Percentiles rank a stretch among this genome's conserved stretches.
Evolutionary conservation across 2,113 vertebrate species (phyloP).

Genomic region (Pseudorasbora parva): DNA sequence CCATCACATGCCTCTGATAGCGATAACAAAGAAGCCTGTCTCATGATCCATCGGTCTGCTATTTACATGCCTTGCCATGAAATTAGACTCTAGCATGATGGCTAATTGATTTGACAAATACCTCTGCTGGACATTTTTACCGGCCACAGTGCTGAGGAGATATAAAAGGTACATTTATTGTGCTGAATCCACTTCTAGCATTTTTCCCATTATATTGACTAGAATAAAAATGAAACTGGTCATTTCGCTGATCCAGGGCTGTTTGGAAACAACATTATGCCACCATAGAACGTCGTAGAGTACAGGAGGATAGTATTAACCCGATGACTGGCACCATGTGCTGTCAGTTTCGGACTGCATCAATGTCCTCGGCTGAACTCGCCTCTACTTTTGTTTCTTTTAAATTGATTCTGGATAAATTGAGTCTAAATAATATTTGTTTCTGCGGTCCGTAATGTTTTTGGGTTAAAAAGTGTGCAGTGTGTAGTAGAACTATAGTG

Average conservation of each 20-base stretch:
- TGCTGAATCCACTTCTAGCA: background rate
- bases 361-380: background rate
- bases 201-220: background rate
- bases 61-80: background rate
- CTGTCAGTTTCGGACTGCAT: background rate
- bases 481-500: too few relatives aligned
- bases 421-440: too few relatives aligned
- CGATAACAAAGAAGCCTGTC: slow-evolving; percentile 3
- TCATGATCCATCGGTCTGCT: background rate
- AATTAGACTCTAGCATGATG: slow-evolving; percentile 24
- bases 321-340: background rate
- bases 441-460: too few relatives aligned
- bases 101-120: background rate
- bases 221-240: background rate
- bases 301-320: background rate
- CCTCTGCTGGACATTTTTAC: background rate
- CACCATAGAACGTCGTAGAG: background rate
- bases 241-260: background rate
- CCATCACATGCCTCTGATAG: slow-evolving; percentile 4
- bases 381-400: background rate
- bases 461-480: too few relatives aligned
- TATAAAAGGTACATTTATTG: background rate
- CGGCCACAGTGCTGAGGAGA: background rate
- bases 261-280: background rate
- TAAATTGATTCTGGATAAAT: too few relatives aligned